A percentile compares a stretch with the other conserved stretches of the same genome.
These are phyloP conservation scores for Zaprionus ornatus DNA, from an alignment of 1,140 invertebrate genomes.

Conservation along the genomic window DNA sequence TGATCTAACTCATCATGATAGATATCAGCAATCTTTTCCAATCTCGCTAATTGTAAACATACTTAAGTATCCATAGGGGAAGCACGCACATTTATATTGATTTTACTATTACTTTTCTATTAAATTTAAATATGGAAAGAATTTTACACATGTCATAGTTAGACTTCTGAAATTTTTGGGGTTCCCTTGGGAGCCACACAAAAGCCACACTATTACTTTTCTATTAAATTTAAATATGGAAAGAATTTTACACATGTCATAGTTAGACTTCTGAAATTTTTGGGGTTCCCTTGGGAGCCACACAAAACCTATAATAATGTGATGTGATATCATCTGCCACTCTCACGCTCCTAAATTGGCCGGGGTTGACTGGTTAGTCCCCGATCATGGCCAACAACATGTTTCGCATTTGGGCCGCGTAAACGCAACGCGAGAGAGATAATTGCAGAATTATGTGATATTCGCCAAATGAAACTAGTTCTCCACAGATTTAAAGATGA, in stretches of 20 bases:
- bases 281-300: no score
- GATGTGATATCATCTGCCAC: no score
- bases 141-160: no score
- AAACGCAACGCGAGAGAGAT: conserved; percentile 32
- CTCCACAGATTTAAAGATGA: not conserved
- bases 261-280: no score
- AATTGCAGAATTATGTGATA: conserved; percentile 37
- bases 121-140: no score
- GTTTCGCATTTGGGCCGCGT: conserved; percentile 35
- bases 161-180: no score
- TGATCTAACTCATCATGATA: not conserved
- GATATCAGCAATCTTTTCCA: not conserved
- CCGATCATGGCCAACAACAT: conserved; percentile 60
- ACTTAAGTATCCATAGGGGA: not conserved
- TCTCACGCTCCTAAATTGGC: no score
- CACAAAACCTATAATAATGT: no score
- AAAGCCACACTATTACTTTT: not conserved
- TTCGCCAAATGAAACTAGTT: conserved; percentile 29
- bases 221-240: no score
- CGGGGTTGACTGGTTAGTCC: conserved; percentile 1
- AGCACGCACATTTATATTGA: not conserved
- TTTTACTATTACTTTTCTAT: not conserved
- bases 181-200: no score
- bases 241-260: no score
- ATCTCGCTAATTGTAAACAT: not conserved